Evolutionary conservation across 2,113 vertebrate genomes (phyloP), one percentile per base, ranked within the genome.

Genomic region (Benitochromis conjunctus): DNA sequence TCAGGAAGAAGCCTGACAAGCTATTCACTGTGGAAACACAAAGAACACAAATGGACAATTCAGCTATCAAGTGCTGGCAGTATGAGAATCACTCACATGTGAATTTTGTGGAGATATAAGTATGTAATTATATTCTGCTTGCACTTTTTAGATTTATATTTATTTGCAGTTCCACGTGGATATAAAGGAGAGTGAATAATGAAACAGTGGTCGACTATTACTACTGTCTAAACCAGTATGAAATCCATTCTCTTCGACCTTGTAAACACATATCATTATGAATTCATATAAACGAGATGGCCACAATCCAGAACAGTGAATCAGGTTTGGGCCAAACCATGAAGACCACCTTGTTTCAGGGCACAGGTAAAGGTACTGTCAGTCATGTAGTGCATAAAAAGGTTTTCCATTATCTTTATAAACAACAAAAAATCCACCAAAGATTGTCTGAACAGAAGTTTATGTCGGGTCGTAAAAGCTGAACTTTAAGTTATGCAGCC

Each of bases 391-490:
- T 81, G 89, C 84, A 64, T 86, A 86, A 94, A 91, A 19, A 91
- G 81, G 31, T 62, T 84, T 88, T 92, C 69, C 79, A 89, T 95
- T 87, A 92, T 83, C 85, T 55, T 55, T 56, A 89, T 91, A 84
- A 93, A 94, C 76, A 86, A 80, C 55, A 76, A 82, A 60, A 90
- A 80, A 78, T 16, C 29, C 77, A 90, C 57, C 18, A 84, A 56
- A 87, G 89, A 86, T 46, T 53, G 58, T 87, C 69, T 48, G 80
- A 81, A 85, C 6, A 31, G 69, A 85, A 1, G 48, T 77, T 85
- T n/a, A 19, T 58, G 55, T 57, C 55, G 58, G 76, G 48, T 66
- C 57, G 81, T 80, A 74, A 77, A 74, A 83, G 55, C 84, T 74
- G 14, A 56, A 82, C 60, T 86, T 3, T 53, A 57, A 46, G 21